phyloP scores from a whole-genome alignment of 2,888 invertebrate genomes.

The Diplolepis rosae region DNA sequence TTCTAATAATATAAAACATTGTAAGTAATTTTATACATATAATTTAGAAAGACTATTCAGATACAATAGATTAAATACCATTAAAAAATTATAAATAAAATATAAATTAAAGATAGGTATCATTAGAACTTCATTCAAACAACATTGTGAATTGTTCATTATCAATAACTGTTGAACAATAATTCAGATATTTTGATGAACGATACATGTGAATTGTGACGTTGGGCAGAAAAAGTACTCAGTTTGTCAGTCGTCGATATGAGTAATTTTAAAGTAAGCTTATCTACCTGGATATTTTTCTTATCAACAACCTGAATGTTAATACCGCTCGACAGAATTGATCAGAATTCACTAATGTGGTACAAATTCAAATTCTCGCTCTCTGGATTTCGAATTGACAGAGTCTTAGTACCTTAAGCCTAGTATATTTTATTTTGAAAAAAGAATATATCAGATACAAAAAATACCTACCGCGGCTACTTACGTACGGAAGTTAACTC shows the following conservation, averaged over 20 bases:
- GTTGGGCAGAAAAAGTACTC: too few relatives aligned
- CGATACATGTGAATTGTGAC: neutral
- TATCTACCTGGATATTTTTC: too few relatives aligned
- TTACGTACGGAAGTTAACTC: constrained; percentile 76
- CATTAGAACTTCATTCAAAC: neutral
- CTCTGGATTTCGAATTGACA: neutral
- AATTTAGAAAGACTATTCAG: too few relatives aligned
- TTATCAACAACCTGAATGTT: too few relatives aligned
- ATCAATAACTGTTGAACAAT: neutral
- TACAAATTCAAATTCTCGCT: neutral
- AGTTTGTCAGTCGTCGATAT: too few relatives aligned
- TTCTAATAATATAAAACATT: too few relatives aligned
- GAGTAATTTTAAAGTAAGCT: too few relatives aligned
- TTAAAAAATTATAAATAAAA: neutral
- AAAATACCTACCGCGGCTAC: constrained; percentile 80
- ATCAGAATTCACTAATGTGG: neutral
- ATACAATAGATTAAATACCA: neutral
- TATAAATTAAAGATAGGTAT: neutral
- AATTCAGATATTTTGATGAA: neutral
- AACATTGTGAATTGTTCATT: neutral
- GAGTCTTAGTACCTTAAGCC: constrained; percentile 61
- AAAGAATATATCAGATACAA: constrained; percentile 71
- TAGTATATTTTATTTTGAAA: constrained; percentile 64
- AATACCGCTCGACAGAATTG: neutral
- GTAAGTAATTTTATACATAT: too few relatives aligned